A percentile compares a stretch with the other conserved stretches of the same genome.
Conservation (phyloP, 2,113 vertebrate species). For the Andinoacara biseriatus region DNA sequence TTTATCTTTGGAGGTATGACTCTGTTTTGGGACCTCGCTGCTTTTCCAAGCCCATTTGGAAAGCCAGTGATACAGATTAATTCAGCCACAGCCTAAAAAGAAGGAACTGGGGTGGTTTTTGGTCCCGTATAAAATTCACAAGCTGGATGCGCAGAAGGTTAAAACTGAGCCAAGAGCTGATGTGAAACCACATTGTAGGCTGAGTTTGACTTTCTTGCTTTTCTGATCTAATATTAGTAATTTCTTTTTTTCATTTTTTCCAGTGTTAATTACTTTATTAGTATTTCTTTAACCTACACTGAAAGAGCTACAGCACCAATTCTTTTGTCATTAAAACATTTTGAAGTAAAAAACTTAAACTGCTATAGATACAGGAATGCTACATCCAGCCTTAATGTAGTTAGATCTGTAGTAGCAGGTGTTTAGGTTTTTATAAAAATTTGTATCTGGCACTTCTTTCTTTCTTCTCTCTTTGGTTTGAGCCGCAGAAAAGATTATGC, state of each 20-base stretch:
- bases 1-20: background rate
- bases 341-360: background rate
- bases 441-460: background rate
- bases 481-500: background rate
- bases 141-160: background rate
- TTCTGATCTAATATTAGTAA: background rate
- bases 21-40: background rate
- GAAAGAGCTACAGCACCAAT: background rate
- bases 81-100: background rate
- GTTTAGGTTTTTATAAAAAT: background rate
- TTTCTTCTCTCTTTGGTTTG: background rate
- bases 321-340: background rate
- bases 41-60: fast-evolving
- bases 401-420: background rate
- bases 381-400: background rate
- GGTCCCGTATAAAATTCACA: background rate
- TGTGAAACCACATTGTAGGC: too few relatives aligned
- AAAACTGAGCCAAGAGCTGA: background rate
- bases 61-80: background rate
- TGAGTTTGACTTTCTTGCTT: background rate
- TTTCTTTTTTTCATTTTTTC: background rate
- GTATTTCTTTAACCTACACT: background rate
- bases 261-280: background rate
- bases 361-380: background rate
- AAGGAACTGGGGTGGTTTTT: background rate